Evolutionary conservation across 1,140 invertebrate species (phyloP), one percentile per base, ranked within the genome.

Genomic region (Papilio helenus): DNA sequence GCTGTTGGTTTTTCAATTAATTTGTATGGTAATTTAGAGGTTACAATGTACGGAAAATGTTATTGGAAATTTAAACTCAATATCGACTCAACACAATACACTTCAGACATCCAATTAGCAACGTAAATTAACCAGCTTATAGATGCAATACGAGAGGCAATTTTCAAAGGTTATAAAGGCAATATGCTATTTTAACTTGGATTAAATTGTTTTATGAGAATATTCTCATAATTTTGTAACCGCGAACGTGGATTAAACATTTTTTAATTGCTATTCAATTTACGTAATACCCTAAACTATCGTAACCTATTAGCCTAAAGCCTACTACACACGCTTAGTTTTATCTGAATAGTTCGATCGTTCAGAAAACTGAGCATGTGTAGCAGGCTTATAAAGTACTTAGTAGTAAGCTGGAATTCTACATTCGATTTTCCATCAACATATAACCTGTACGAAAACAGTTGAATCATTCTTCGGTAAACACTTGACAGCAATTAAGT

Each of bases 401-500:
- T 49, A 18, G 14, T 18, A 3, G 4, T 49, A 49, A 49, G 14
- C 10, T 49, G 16, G 16, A 49, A 49, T 18, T 18, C 12, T 46
- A 46, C 44, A 14, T 55, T 46, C 44, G 14, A 7, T 46, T 14
- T 46, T 16, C 44, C 10, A 46, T 46, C 44, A 12, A 55, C 51
- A 55, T 20, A 18, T 18, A n/a, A 55, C n/a, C 8, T 55, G 18
- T 55, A 55, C 51, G 2, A 55, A 55, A 55, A 20, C n/a, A 55
- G n/a, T 46, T 46, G 42, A 51, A 12, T 76, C 51, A 29, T 73
- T 46, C 46, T 39, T 46, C 55, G 46, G 46, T 9, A 77, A 76
- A 81, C 55, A 81, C 16, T 73, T 71, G 42, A 76, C 51, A 72
- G 2, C 71, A 42, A 42, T 74, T 29, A n/a, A 80, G n/a, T 55